These are phyloP conservation scores for Drosophila fuyamai DNA, from an alignment of 1,140 invertebrate species.

Conservation along the genomic window DNA sequence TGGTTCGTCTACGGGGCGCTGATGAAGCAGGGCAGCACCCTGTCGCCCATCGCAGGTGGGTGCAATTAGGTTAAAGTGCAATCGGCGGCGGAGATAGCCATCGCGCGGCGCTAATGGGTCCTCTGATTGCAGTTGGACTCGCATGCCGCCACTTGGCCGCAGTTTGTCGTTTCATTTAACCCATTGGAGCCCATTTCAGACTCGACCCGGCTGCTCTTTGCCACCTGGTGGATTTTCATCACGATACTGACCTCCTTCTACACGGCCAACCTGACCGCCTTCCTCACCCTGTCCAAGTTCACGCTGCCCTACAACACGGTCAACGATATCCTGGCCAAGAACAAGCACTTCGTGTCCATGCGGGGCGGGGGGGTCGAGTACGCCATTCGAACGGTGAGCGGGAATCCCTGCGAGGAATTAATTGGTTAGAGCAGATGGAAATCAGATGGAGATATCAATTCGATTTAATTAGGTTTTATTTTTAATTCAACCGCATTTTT, in stretches of 20 bases:
- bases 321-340: slow-evolving; percentile 88
- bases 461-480: background rate
- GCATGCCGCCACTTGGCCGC: background rate
- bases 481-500: background rate
- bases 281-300: slow-evolving; percentile 93
- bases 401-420: background rate
- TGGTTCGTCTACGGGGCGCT: slow-evolving; percentile 95
- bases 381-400: slow-evolving; percentile 87
- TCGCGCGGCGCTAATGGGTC: slow-evolving; percentile 38
- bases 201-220: slow-evolving; percentile 92
- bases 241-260: slow-evolving; percentile 95
- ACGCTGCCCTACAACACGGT: slow-evolving; percentile 90
- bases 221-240: slow-evolving; percentile 96
- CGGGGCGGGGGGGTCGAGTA: slow-evolving; percentile 89
- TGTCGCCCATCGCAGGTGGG: slow-evolving; percentile 91
- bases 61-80: slow-evolving; percentile 64
- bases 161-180: slow-evolving; percentile 68
- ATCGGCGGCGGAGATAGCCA: slow-evolving; percentile 57
- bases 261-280: slow-evolving; percentile 95
- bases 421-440: background rate
- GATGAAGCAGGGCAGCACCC: slow-evolving; percentile 93
- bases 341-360: slow-evolving; percentile 89
- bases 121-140: slow-evolving; percentile 8
- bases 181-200: slow-evolving; percentile 86
- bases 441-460: too few species aligned